Percentiles rank a stretch among this genome's conserved stretches.
These are phyloP conservation scores for Orycteropus afer DNA, from an alignment of 2,113 vertebrate genomes.

Conservation along the genomic window DNA sequence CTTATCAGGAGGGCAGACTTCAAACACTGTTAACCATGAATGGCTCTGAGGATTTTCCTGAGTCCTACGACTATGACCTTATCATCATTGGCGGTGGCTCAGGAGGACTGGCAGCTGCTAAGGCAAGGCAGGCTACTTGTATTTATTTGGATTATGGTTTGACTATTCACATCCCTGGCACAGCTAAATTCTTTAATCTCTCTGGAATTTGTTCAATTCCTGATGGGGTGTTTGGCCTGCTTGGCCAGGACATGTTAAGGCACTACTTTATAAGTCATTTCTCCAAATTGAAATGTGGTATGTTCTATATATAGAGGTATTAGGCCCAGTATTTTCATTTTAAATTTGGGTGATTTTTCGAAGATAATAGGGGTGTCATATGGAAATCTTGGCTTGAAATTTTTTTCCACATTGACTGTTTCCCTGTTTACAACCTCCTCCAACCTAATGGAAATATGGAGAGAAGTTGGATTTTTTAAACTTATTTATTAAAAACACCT, in stretches of 20 bases:
- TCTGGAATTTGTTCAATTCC: neutral
- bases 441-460: neutral
- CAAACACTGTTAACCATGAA: conserved; percentile 77
- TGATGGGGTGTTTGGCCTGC: neutral
- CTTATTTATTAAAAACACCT: neutral
- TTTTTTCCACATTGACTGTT: neutral
- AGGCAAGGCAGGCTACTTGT: conserved; percentile 82
- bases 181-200: neutral
- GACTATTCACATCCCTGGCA: fast-evolving
- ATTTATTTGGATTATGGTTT: fast-evolving
- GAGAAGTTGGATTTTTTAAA: conserved; percentile 29
- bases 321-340: neutral
- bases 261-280: neutral
- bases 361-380: neutral
- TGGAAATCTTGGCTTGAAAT: neutral
- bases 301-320: neutral
- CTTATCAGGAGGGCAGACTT: conserved; percentile 68
- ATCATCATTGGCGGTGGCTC: conserved; percentile 91
- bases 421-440: neutral
- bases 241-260: neutral
- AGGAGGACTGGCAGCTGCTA: conserved; percentile 89
- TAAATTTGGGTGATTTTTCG: conserved; percentile 21
- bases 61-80: conserved; percentile 88
- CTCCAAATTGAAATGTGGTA: neutral
- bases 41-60: fast-evolving